phyloP scores from a whole-genome alignment of 2,888 invertebrate species.

The Lasioglossum malachurum region DNA sequence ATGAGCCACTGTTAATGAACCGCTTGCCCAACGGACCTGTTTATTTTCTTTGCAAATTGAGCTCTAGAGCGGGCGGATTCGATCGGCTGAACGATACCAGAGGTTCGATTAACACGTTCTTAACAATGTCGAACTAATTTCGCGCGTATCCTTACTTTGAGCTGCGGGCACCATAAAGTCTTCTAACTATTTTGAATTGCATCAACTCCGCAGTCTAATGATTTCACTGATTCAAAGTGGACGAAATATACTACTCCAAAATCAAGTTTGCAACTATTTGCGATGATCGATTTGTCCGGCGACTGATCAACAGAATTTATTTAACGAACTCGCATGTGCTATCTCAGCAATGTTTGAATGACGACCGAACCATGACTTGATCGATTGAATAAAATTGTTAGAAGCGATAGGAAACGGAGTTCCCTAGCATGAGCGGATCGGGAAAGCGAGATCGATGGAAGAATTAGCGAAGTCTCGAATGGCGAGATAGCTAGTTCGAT shows the following conservation, averaged over 20 bases:
- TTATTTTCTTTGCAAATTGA: neutral
- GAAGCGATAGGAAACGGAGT: neutral
- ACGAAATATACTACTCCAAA: neutral
- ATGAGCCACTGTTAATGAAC: neutral
- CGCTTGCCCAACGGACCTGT: conserved; percentile 4
- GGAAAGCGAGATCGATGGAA: conserved; percentile 67
- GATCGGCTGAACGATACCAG: neutral
- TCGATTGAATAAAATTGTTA: neutral
- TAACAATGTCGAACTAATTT: neutral
- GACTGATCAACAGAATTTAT: neutral
- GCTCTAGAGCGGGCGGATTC: neutral
- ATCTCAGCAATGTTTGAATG: no score
- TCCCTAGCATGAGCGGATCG: conserved; percentile 37
- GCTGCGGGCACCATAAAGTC: neutral
- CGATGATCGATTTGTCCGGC: neutral
- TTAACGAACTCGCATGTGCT: no score
- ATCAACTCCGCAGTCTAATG: neutral
- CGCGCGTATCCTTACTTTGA: neutral
- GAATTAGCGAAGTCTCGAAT: conserved; percentile 27
- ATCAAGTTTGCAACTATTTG: neutral
- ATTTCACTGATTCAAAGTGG: neutral
- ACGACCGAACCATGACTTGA: neutral
- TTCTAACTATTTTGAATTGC: neutral
- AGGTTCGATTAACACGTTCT: neutral
- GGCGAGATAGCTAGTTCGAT: neutral